Percentiles rank a stretch among this genome's conserved stretches.
Evolutionary conservation across 2,113 vertebrate genomes (phyloP).

Genomic region (Pedionomus torquatus): DNA sequence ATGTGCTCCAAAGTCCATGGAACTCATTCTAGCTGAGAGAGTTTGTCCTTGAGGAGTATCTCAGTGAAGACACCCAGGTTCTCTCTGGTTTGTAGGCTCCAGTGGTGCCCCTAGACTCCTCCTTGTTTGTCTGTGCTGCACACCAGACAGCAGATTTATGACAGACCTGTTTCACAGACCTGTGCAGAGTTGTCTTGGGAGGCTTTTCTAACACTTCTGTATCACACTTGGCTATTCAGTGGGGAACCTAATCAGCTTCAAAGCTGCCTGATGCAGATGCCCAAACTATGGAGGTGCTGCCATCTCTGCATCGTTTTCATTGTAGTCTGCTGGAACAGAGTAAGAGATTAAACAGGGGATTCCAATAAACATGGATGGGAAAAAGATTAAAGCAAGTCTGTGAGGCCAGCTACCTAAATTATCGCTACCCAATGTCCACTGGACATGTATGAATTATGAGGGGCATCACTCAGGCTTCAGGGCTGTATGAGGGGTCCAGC

Average conservation of each 20-base stretch:
- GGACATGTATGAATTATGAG: background rate
- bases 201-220: background rate
- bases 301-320: rapidly evolving
- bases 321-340: background rate
- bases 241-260: background rate
- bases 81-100: background rate
- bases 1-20: background rate
- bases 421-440: rapidly evolving
- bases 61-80: background rate
- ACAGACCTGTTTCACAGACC: background rate
- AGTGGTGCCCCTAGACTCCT: background rate
- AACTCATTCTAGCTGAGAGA: background rate
- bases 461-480: background rate
- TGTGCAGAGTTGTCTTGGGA: background rate
- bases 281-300: background rate
- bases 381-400: background rate
- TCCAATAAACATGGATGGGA: background rate
- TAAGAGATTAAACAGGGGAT: background rate
- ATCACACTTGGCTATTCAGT: background rate
- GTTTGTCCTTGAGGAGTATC: background rate
- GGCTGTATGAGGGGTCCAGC: background rate
- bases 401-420: background rate
- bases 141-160: background rate
- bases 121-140: rapidly evolving
- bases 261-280: rapidly evolving